Conservation (phyloP, 2,113 vertebrate species). For the Amia ocellicauda region DNA sequence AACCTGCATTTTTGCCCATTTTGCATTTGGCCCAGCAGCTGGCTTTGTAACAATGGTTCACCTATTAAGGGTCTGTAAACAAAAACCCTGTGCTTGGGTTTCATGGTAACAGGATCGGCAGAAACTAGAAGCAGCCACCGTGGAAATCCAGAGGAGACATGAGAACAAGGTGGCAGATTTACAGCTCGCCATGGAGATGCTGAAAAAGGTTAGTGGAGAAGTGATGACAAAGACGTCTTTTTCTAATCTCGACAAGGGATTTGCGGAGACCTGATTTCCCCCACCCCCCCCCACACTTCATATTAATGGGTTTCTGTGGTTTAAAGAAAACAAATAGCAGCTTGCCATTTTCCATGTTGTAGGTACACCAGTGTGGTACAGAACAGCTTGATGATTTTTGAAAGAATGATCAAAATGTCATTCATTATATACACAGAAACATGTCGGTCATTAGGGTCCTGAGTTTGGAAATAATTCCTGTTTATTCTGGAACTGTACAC, state of each 20-base stretch:
- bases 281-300: too few species aligned
- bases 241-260: background rate
- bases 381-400: too few species aligned
- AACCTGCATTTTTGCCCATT: constrained; percentile 36
- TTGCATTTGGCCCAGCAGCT: constrained; percentile 13
- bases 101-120: constrained; percentile 57
- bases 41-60: too few species aligned
- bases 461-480: too few species aligned
- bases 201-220: constrained; percentile 49
- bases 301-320: too few species aligned
- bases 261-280: background rate
- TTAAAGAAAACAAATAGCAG: too few species aligned
- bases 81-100: constrained; percentile 40
- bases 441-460: too few species aligned
- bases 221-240: background rate
- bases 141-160: constrained; percentile 55
- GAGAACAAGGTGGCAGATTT: constrained; percentile 55
- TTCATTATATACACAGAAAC: too few species aligned
- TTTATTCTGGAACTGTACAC: too few species aligned
- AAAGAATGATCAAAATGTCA: too few species aligned
- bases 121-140: constrained; percentile 53
- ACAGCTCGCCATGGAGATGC: constrained; percentile 50
- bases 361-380: too few species aligned
- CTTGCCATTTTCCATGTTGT: background rate
- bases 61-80: constrained; percentile 44